These are phyloP conservation scores for Heliconius hermathena DNA, from an alignment of 1,140 invertebrate species.

Conservation along the genomic window DNA sequence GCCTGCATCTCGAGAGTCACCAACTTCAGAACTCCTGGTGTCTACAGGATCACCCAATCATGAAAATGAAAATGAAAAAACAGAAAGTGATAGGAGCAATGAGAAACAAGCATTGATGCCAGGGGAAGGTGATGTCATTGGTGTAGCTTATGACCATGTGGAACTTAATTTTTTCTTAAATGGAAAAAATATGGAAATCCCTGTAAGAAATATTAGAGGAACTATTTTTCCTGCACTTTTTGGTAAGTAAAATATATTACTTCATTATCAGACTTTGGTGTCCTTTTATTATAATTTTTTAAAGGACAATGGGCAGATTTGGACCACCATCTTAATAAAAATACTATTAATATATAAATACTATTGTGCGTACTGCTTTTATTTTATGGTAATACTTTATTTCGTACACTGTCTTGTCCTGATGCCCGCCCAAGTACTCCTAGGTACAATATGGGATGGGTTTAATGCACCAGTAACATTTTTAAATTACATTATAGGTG, in stretches of 20 bases:
- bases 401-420: too few relatives aligned
- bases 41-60: constrained; percentile 58
- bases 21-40: constrained; percentile 78
- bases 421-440: too few relatives aligned
- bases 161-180: constrained; percentile 98
- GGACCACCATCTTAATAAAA: too few relatives aligned
- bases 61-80: constrained; percentile 56
- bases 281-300: too few relatives aligned
- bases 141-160: constrained; percentile 97
- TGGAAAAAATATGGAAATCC: constrained; percentile 92
- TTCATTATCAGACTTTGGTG: too few relatives aligned
- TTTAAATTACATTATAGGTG: too few relatives aligned
- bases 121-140: constrained; percentile 97
- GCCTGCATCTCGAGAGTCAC: constrained; percentile 75
- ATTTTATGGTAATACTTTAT: too few relatives aligned
- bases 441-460: too few relatives aligned
- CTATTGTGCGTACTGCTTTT: too few relatives aligned
- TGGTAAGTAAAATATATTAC: constrained; percentile 84
- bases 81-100: constrained; percentile 52
- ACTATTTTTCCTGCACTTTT: constrained; percentile 96
- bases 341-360: too few relatives aligned
- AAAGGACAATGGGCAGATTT: too few relatives aligned
- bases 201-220: constrained; percentile 94
- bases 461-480: too few relatives aligned
- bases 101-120: constrained; percentile 70